Evolutionary conservation across 1,140 invertebrate species (phyloP).

Genomic region (Scaptomyza graminum): DNA sequence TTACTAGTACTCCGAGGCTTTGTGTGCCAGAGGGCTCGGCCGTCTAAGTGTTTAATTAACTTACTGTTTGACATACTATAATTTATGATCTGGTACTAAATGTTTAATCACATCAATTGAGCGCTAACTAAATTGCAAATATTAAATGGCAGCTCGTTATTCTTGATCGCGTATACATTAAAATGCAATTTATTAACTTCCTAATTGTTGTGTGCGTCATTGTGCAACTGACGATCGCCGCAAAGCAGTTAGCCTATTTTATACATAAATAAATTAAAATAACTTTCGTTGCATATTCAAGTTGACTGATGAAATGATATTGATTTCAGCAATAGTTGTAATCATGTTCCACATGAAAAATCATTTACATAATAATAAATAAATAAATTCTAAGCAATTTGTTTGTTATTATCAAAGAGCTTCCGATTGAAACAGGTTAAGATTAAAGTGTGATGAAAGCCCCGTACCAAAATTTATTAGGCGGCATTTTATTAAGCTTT

Average conservation of each 20-base stretch:
- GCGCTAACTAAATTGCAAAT: constrained; percentile 37
- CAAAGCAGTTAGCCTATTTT: too few species aligned
- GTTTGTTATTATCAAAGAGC: too few species aligned
- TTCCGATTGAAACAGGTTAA: too few species aligned
- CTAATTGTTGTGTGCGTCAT: constrained; percentile 41
- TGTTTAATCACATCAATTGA: constrained; percentile 61
- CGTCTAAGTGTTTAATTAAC: constrained; percentile 63
- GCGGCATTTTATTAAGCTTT: not conserved
- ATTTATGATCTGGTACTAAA: constrained; percentile 48
- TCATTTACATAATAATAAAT: too few species aligned
- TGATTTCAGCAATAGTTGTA: too few species aligned
- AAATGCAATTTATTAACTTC: constrained; percentile 44
- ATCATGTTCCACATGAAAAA: too few species aligned
- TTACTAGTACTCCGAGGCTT: not conserved
- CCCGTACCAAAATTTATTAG: not conserved
- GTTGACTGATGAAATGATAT: too few species aligned
- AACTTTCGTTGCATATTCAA: too few species aligned
- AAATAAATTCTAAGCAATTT: too few species aligned
- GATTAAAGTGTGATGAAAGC: too few species aligned
- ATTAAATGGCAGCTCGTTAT: constrained; percentile 5
- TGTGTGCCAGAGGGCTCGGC: constrained; percentile 16
- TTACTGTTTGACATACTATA: constrained; percentile 57
- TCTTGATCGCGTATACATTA: constrained; percentile 7
- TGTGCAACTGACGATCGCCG: not conserved
- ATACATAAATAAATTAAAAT: too few species aligned